phyloP scores from a whole-genome alignment of 2,888 invertebrate genomes.

The Pyrrhosoma nymphula region DNA sequence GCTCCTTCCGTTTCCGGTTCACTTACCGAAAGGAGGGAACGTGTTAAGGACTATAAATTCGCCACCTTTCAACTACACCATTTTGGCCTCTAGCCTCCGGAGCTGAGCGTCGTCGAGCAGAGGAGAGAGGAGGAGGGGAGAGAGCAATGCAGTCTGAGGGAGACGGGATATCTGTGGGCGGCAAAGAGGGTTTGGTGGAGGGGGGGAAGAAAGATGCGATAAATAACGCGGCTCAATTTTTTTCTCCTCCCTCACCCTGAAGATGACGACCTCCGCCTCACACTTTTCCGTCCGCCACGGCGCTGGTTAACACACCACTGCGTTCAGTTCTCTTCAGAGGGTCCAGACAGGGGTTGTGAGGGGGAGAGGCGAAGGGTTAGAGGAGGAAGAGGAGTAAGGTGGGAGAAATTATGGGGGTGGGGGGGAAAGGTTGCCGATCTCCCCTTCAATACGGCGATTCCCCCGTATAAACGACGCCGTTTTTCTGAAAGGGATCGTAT shows the following conservation, averaged over 20 bases:
- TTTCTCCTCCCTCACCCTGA: slow-evolving; percentile 4
- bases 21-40: slow-evolving; percentile 49
- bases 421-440: neutral
- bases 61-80: slow-evolving; percentile 59
- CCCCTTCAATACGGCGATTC: slow-evolving; percentile 22
- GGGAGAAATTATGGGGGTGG: neutral
- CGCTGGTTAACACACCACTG: slow-evolving; percentile 57
- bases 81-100: slow-evolving; percentile 57
- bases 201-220: slow-evolving; percentile 25
- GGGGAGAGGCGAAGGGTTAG: neutral
- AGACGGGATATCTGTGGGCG: too few relatives aligned
- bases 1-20: slow-evolving; percentile 60
- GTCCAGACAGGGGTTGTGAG: neutral
- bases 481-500: neutral
- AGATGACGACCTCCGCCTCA: slow-evolving; percentile 50
- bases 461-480: slow-evolving; percentile 19
- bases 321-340: neutral
- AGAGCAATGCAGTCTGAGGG: neutral
- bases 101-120: neutral
- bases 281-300: slow-evolving; percentile 36
- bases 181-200: neutral
- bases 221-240: slow-evolving; percentile 56
- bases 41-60: slow-evolving; percentile 66
- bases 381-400: neutral
- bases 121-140: neutral